Base-by-base conservation (phyloP, 2,888 invertebrate species). In the Drosophila merina region DNA sequence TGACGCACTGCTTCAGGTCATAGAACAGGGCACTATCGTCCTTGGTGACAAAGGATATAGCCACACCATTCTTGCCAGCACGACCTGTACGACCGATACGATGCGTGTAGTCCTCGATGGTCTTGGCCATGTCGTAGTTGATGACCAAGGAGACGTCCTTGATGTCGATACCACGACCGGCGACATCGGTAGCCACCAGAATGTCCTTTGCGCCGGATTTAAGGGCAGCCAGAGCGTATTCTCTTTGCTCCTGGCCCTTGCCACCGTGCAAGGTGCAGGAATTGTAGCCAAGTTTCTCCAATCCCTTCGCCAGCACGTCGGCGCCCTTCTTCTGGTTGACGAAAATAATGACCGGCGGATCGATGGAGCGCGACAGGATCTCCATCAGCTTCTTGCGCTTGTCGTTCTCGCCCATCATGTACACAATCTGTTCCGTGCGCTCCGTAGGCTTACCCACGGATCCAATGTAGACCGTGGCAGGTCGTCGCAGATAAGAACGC, bases 271-370 rank as follows among this genome's bases (percentile, higher is more conserved):
- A 93, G 0, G 99, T 99, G 90, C 97, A 97, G 3, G 99, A 97
- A 91, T 97, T 98, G 94, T 97, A 98, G 10, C 98, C 97, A 87
- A 99, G 94, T 92, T 99, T 99, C 91, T 99, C 98, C 90, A 99
- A 93, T 45, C 99, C 98, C 92, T 98, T 97, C 31, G 99, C 98
- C 91, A 99, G 93, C 2, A 99, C 97, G 91, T 99, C 99, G 0
- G 99, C 99, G 66, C 99, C 99, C 92, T 99, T 99, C 95, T 99
- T 99, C 92, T 99, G 99, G 92, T 99, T 99, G 88, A 99, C 99
- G 92, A 99, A 99, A 89, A 99, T 99, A 84, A 99, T 99, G 77
- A 99, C 96, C 0, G 99, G 99, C 2, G 99, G 99, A 89, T 98
- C 98, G 58, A 98, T 95, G 26, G 97, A 97, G 58, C 96, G 94